Evolutionary conservation across 2,888 invertebrate species (phyloP).

Genomic region (Cyclophora punctaria): DNA sequence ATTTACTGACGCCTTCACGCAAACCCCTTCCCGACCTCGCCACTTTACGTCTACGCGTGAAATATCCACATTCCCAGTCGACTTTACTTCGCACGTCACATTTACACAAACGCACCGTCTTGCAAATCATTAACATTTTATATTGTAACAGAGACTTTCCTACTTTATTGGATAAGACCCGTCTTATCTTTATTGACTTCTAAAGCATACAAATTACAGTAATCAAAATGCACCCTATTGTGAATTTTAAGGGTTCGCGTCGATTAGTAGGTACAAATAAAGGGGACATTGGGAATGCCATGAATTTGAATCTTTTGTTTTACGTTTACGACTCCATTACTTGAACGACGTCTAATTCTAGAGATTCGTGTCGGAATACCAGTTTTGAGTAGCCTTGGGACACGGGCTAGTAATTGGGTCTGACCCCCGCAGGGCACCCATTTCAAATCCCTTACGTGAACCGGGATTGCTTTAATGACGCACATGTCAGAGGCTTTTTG

Average conservation of each 20-base stretch:
- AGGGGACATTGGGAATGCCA: no score
- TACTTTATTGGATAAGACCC: neutral
- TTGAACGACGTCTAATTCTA: conserved; percentile 3
- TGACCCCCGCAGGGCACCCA: conserved; percentile 48
- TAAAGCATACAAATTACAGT: conserved; percentile 19
- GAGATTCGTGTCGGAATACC: conserved; percentile 13
- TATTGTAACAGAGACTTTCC: conserved; percentile 2
- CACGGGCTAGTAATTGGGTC: conserved; percentile 47
- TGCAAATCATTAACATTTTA: conserved; percentile 18
- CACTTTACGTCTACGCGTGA: conserved; percentile 42
- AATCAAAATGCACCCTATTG: conserved; percentile 18
- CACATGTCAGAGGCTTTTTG: conserved; percentile 50
- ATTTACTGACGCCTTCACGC: conserved; percentile 53
- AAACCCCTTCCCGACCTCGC: conserved; percentile 34
- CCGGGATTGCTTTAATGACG: conserved; percentile 57
- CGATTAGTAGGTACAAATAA: no score
- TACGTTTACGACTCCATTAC: conserved; percentile 1
- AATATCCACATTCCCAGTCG: conserved; percentile 51
- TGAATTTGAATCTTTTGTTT: conserved; percentile 5
- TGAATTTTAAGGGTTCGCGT: conserved; percentile 1
- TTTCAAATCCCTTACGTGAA: conserved; percentile 49
- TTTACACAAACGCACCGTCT: conserved; percentile 9
- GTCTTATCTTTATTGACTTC: conserved; percentile 18
- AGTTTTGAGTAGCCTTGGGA: conserved; percentile 35
- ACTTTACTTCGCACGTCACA: conserved; percentile 30